A percentile compares a stretch with the other conserved stretches of the same genome.
Evolutionary conservation across 2,113 vertebrate genomes (phyloP).

Genomic region (Bombycilla garrulus): DNA sequence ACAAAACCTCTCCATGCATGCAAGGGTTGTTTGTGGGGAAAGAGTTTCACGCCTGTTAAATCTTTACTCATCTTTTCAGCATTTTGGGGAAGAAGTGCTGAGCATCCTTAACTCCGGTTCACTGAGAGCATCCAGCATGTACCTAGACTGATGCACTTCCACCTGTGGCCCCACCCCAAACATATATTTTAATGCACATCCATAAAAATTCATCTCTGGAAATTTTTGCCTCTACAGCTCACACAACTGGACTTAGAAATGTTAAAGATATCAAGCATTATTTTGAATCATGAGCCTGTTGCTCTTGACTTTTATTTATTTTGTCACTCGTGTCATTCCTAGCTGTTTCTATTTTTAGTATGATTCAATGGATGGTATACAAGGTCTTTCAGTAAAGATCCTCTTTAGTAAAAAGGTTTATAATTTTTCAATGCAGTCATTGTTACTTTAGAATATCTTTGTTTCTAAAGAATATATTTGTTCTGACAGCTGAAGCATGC

Average conservation of each 20-base stretch:
- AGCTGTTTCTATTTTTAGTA: neutral
- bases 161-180: neutral
- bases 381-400: neutral
- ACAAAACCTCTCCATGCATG: neutral
- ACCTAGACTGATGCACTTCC: neutral
- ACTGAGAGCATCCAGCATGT: neutral
- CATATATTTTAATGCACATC: neutral
- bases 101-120: neutral
- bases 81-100: neutral
- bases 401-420: neutral
- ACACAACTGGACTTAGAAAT: neutral
- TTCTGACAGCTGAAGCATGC: neutral
- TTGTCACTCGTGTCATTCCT: neutral
- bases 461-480: constrained; percentile 9
- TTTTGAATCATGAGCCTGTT: neutral
- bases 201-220: neutral
- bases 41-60: neutral
- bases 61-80: neutral
- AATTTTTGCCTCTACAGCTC: neutral
- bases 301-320: neutral
- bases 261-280: neutral
- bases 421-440: neutral
- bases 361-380: neutral
- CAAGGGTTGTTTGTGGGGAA: neutral
- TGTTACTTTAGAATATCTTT: constrained; percentile 13